Evolutionary conservation across 2,797 vertebrate species (phyloP), one percentile per base, ranked within the genome.

Genomic region (Scolopax rusticola): DNA sequence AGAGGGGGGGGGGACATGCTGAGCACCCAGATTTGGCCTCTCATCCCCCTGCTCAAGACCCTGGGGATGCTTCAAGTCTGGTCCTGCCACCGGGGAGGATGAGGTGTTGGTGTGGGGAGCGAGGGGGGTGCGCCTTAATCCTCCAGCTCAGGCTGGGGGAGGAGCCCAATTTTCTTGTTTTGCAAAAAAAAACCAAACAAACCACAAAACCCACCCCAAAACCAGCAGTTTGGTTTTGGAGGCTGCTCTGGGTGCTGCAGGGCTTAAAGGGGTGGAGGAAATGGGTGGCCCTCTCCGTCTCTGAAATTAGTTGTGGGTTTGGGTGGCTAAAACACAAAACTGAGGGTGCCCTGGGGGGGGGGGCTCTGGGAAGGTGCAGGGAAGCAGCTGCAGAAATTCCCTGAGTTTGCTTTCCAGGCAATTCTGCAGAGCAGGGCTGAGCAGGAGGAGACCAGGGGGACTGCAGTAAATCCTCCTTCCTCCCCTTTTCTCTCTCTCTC

Each of bases 361-460:
- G 48, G 20, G 68, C 71, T 76, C 36, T 47, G 78, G 69, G 68
- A 20, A 36, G 59, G 81, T 2, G 68, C 81, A 53, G 65, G 65
- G 20, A 33, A 24, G 90, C 24, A 9, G 86, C 94, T 88, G 93
- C 83, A 69, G 50, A 91, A 43, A 82, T 80, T 53, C 92, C 76
- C 76, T 19, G 83, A 45, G 80, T 88, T 88, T 59, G 91, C 94
- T 95, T 88, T 90, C 70, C 89, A 79, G 87, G 92, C 92, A 79
- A 43, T 91, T 95, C 92, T 91, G 93, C 93, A 74, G 92, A 74
- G 64, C 69, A 24, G 61, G 73, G 68, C 83, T 95, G 90, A 90
- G 21, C 6, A 60, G 0, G 45, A 87, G 56, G 56, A 20, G 19
- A 30, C 23, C 0, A 0, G 82, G 89, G 77, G 73, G 76, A 86